phyloP scores from a whole-genome alignment of 2,113 vertebrate genomes.

The Delphinus delphis region DNA sequence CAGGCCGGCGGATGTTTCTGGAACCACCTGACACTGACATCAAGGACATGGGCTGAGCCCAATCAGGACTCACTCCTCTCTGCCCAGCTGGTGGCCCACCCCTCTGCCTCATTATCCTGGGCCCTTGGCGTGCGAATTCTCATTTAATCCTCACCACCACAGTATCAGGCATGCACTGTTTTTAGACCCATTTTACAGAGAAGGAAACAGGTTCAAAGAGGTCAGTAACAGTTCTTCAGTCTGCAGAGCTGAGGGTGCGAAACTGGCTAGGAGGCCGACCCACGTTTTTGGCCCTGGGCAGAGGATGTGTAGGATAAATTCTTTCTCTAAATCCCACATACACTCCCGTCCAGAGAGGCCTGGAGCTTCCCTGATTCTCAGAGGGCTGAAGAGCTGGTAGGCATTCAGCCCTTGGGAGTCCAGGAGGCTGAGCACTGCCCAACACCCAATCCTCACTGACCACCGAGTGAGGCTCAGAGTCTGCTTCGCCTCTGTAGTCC shows the following conservation, averaged over 20 bases:
- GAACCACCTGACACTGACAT: constrained; percentile 57
- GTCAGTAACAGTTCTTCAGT: not conserved
- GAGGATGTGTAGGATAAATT: not conserved
- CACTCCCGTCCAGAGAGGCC: not conserved
- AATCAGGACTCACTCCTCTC: not conserved
- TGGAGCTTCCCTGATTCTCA: not conserved
- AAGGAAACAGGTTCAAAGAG: not conserved
- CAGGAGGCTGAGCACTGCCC: not conserved
- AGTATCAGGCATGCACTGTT: not conserved
- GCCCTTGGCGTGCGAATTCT: not conserved
- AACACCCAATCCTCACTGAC: not conserved
- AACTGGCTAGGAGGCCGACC: not conserved
- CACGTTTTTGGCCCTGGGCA: not conserved
- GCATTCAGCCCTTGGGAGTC: not conserved
- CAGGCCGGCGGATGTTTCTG: constrained; percentile 59
- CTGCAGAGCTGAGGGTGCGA: not conserved
- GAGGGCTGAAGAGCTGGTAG: not conserved
- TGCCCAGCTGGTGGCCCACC: not conserved
- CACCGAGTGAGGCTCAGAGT: not conserved
- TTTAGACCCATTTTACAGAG: not conserved
- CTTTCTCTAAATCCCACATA: not conserved
- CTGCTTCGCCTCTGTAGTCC: not conserved
- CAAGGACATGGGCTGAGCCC: not conserved
- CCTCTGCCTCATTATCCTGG: not conserved
- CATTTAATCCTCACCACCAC: not conserved